These are phyloP conservation scores for Theodoxus fluviatilis DNA, from an alignment of 2,888 invertebrate species.

Conservation along the genomic window DNA sequence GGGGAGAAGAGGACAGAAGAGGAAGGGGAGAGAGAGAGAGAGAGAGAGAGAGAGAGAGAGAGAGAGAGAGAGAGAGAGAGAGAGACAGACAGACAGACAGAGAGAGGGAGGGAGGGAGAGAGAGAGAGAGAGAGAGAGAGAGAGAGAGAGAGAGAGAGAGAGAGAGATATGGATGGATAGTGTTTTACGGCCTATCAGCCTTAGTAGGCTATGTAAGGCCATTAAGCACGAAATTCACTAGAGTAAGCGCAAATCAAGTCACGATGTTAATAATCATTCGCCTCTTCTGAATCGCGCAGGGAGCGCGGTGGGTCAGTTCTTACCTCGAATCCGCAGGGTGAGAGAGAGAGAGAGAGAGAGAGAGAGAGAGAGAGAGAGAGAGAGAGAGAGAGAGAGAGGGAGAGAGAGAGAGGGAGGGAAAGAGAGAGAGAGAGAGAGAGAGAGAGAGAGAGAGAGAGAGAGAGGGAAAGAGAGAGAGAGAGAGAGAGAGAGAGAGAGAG, in stretches of 20 bases:
- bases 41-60: constrained; percentile 15
- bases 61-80: not conserved
- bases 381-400: not conserved
- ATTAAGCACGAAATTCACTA: too few species aligned
- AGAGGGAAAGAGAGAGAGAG: not conserved
- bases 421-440: not conserved
- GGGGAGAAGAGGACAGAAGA: not conserved
- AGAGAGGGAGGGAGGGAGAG: not conserved
- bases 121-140: not conserved
- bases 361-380: not conserved
- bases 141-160: not conserved
- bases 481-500: constrained; percentile 19
- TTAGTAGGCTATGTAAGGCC: too few species aligned
- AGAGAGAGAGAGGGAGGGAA: not conserved
- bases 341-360: not conserved
- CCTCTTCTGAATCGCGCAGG: too few species aligned
- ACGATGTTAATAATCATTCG: too few species aligned
- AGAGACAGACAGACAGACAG: not conserved
- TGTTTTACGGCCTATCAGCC: too few species aligned
- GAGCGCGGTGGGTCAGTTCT: too few species aligned
- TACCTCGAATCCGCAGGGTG: too few species aligned
- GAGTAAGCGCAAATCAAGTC: too few species aligned
- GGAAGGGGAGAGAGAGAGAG: not conserved
- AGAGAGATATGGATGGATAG: not conserved
- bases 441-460: too few species aligned